phyloP scores from a whole-genome alignment of 2,888 invertebrate species.

The Drosophila falleni region DNA sequence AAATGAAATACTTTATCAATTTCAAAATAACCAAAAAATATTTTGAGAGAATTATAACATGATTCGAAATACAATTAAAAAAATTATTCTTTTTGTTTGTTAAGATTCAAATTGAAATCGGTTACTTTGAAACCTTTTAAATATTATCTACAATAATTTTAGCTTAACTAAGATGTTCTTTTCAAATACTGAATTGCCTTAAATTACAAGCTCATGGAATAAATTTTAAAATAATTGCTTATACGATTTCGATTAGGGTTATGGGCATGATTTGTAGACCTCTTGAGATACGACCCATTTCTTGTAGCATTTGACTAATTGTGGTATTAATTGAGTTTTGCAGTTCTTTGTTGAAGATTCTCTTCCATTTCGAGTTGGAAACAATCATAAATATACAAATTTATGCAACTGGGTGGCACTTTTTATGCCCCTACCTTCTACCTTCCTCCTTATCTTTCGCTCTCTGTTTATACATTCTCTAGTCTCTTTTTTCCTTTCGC shows the following conservation, averaged over 20 bases:
- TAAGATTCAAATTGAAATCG: too few relatives aligned
- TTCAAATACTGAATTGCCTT: neutral
- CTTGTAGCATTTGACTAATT: slow-evolving; percentile 68
- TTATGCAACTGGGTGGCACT: slow-evolving; percentile 77
- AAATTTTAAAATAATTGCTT: neutral
- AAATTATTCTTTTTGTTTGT: too few relatives aligned
- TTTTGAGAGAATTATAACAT: too few relatives aligned
- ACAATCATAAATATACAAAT: slow-evolving; percentile 73
- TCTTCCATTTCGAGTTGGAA: slow-evolving; percentile 16
- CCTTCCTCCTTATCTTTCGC: too few relatives aligned
- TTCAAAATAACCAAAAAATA: too few relatives aligned
- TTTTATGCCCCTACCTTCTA: slow-evolving; percentile 15
- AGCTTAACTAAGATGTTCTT: neutral
- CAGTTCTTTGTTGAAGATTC: slow-evolving; percentile 24
- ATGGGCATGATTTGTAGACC: neutral
- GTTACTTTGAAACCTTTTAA: too few relatives aligned
- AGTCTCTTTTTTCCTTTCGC: slow-evolving; percentile 29
- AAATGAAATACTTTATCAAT: too few relatives aligned
- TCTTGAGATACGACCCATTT: slow-evolving; percentile 59
- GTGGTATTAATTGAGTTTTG: slow-evolving; percentile 53
- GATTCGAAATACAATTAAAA: too few relatives aligned
- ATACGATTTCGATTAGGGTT: slow-evolving; percentile 1
- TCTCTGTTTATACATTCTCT: neutral
- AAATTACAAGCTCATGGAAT: neutral
- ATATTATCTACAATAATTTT: too few relatives aligned